Evolutionary conservation across 1,140 invertebrate genomes (phyloP), one percentile per base, ranked within the genome.

Genomic region (Cataglyphis hispanica): DNA sequence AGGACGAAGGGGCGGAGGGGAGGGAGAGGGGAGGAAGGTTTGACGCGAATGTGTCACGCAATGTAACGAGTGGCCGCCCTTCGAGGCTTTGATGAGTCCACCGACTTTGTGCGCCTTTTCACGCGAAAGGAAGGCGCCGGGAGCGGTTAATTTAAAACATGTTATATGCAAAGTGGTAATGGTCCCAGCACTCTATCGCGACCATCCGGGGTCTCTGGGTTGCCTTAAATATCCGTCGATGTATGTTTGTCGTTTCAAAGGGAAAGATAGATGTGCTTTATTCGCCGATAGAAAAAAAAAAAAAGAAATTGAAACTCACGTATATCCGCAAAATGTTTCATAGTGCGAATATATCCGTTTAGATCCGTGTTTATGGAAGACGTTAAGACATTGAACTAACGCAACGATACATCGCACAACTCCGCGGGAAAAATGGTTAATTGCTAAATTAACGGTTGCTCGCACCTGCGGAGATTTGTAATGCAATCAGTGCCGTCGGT

Each of bases 191-290:
- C 46, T 31, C 46, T 86, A 78, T 89, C 85, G 81, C 81, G 72
- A 75, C 77, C 88, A 63, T 89, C 88, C 89, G n/a, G n/a, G n/a
- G n/a, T n/a, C 88, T 89, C 87, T 89, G 87, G 85, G 81, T 75
- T 53, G 64, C 75, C 85, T 89, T 89, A 78, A 89, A 87, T 77
- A 86, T 84, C 85, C 77, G 50, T 60, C 87, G 87, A 86, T 89
- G 88, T 76, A 77, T 89, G 88, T 83, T 77, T 74, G 50, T 83
- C 67, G 61, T 34, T 70, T 86, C 64, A 84, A 64, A 89, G 56
- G 53, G 43, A 22, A n/a, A n/a, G n/a, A 13, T 43, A 50, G 50
- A 16, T 3, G 25, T 6, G 25, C 61, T 88, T 85, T 67, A 56
- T 70, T 22, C 31, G 37, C 67, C 50, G 46, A 53, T 40, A 60